Conservation (phyloP, 2,888 invertebrate species). For the Drepana falcataria region DNA sequence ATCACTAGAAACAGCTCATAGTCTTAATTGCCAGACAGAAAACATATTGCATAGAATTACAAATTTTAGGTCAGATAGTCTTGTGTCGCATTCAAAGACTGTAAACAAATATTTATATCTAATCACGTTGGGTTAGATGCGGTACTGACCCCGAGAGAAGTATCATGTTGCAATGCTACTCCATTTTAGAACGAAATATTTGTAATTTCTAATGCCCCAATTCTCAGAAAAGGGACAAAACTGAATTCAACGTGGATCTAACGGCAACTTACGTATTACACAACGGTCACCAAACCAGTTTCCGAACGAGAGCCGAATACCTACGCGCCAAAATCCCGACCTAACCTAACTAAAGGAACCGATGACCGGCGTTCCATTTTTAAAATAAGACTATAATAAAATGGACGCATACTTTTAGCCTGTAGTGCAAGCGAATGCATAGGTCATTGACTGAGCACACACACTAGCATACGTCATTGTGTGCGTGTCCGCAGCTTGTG, state of each 20-base stretch:
- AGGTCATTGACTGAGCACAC: conserved; percentile 72
- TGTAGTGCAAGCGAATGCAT: conserved; percentile 75
- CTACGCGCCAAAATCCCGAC: conserved; percentile 43
- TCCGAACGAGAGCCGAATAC: conserved; percentile 12
- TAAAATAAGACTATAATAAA: conserved; percentile 78
- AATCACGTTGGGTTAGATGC: no score
- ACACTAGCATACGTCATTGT: conserved; percentile 14
- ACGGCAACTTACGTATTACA: conserved; percentile 31
- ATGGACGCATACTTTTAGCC: conserved; percentile 78
- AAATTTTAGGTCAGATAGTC: no score
- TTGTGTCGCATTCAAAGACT: no score
- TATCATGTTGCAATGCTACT: no score
- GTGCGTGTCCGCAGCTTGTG: conserved; percentile 22
- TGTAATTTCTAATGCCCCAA: no score
- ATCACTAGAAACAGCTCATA: no score
- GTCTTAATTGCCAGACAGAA: no score
- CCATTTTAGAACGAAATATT: no score
- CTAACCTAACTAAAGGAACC: conserved; percentile 71
- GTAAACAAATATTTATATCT: no score
- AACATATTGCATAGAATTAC: no score
- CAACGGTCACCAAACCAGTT: conserved; percentile 39
- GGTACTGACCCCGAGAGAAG: no score
- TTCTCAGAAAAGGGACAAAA: not conserved
- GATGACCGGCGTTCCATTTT: conserved; percentile 68
- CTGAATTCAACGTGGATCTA: conserved; percentile 32